Base-by-base conservation (phyloP, 35 echinoderm and acorn worm species). In the Apostichopus parvimensis region DNA sequence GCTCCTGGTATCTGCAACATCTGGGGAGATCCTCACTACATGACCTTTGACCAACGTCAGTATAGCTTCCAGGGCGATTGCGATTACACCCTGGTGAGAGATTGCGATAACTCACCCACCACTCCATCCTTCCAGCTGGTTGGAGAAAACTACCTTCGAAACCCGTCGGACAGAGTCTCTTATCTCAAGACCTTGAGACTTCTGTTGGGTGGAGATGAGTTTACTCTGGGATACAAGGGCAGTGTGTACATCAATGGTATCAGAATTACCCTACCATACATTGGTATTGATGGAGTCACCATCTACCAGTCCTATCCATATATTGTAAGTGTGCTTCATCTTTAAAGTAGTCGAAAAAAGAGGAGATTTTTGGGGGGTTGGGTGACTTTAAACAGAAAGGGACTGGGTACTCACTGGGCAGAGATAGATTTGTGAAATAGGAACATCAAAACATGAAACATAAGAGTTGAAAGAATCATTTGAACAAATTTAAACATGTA, bases 11-110 rank as follows among this genome's bases (percentile, higher is more conserved):
- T 91, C 5, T 94, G 93, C 61, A 90, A 52, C 81, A 45, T 94
- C 10, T 94, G 88, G 93, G 93, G 93, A 25, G 93, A 94, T 77
- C 93, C 93, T 22, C 93, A 94, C 80, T 94, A 94, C 89, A 65
- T 94, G 24, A 91, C 93, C 28, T 94, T 94, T 66, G 93, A 94
- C 89, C 80, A 72, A n/a, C 80, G 80, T n/a, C 75, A 85, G 53
- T 94, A 84, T 80, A 58, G 23, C 80, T 94, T 94, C 89, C 93
- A 94, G 57, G 93, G 93, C 11, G 82, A 91, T n/a, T 94, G 93
- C 75, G 89, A 94, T 9, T 94, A 94, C 88, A 94, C 93, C 5
- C 93, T 94, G 56, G 89, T 81, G 78, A 91, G 82, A 53, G 79
- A 91, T 21, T 94, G 93, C 21, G 81, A 89, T 28, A 87, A 90